Conservation (phyloP, 2,888 invertebrate genomes). For the Acleris laterana region DNA sequence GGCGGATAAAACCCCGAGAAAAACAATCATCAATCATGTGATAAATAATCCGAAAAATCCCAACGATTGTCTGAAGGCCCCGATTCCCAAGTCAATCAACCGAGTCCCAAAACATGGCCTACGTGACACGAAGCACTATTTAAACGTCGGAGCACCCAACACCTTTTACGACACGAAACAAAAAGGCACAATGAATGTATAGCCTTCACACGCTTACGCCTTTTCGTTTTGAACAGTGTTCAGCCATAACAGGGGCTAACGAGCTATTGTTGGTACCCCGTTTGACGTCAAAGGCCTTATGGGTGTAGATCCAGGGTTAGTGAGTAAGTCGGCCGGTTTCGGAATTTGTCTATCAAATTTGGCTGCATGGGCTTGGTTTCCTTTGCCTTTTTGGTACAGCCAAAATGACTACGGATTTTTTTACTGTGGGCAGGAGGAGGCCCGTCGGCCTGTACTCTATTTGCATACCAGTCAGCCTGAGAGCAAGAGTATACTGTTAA, state of each 20-base stretch:
- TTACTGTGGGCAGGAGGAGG: too few species aligned
- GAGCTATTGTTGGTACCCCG: conserved; percentile 12
- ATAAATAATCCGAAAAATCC: too few species aligned
- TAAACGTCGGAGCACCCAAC: not conserved
- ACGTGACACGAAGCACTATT: conserved; percentile 10
- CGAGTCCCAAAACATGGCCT: conserved; percentile 3
- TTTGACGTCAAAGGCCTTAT: conserved; percentile 11
- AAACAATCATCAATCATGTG: too few species aligned
- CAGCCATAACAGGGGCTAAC: conserved; percentile 14
- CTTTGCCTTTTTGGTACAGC: too few species aligned
- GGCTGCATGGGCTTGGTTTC: not conserved
- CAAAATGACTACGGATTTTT: too few species aligned
- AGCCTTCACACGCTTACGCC: too few species aligned
- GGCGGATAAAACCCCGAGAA: too few species aligned
- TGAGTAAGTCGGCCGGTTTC: conserved; percentile 1
- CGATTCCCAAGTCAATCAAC: not conserved
- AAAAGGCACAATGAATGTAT: too few species aligned
- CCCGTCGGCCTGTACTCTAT: too few species aligned
- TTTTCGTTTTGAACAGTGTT: not conserved
- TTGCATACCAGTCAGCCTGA: too few species aligned
- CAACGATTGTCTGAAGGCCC: too few species aligned
- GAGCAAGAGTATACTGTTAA: too few species aligned
- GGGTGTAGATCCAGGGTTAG: conserved; percentile 1
- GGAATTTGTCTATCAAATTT: not conserved
- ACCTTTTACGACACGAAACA: not conserved